Base-by-base conservation (phyloP, 2,888 invertebrate species). In the Deilephila porcellus region DNA sequence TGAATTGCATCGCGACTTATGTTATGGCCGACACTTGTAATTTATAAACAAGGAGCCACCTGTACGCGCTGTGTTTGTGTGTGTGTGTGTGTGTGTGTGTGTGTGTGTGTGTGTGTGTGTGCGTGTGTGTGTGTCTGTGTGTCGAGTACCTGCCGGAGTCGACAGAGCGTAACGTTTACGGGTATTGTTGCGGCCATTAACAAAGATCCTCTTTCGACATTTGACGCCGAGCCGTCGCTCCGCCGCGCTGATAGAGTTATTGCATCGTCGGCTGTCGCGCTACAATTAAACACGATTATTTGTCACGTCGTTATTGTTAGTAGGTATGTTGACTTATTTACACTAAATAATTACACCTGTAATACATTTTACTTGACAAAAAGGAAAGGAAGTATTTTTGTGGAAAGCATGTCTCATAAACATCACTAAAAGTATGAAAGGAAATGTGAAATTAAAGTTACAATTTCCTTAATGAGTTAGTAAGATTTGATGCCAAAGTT, bases 91-190 rank as follows among this genome's bases (percentile, higher is more conserved):
- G 34, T 75, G 79, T 75, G 79, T 81, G 74, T 53, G 70, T 71
- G 74, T 73, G 70, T 73, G 71, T 67, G 34, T 75, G 79, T 75
- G 79, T 81, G 74, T 53, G 70, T 71, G 25, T 67, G 37, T 60
- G 56, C 32, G 17, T 11, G 70, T 52, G 76, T 84, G 83, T 82
- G 85, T 81, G 84, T 78, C 75, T 76, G 76, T 75, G 76, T 78
- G 76, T 73, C 67, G 11, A 72, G 76, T 88, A 87, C 88, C 88
- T 89, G 89, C 83, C 82, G 78, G 76, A 87, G 81, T 84, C 92
- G 88, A 85, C 91, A 83, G 89, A 91, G 88, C 92, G 81, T 90
- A 83, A 85, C 90, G 84, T 77, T 81, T 80, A 84, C 80, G 83
- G n/a, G 82, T 84, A 91, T 89, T 90, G 89, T 91, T 84, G 82